These are phyloP conservation scores for Mizuhopecten yessoensis DNA, from an alignment of 1,140 invertebrate species.

Conservation along the genomic window DNA sequence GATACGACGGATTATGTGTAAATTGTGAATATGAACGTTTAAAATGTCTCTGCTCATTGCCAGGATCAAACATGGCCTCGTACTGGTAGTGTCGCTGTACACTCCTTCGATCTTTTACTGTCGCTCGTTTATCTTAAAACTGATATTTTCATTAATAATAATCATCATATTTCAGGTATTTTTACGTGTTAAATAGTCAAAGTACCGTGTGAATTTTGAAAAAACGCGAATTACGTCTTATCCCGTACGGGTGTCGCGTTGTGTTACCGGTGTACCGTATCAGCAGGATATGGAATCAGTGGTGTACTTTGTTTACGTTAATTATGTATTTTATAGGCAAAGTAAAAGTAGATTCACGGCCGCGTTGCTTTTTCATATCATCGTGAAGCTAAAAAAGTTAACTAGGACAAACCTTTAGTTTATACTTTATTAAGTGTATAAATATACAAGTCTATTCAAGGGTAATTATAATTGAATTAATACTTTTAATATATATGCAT, in stretches of 20 bases:
- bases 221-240: not conserved
- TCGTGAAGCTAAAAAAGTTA: not conserved
- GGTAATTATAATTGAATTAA: not conserved
- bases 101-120: not conserved
- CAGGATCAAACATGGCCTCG: not conserved
- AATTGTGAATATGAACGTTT: not conserved
- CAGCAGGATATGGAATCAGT: not conserved
- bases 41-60: not conserved
- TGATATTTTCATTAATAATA: not conserved
- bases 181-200: not conserved
- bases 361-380: no score
- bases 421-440: not conserved
- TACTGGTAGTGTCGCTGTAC: not conserved
- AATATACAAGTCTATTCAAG: no score
- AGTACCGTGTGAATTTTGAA: not conserved
- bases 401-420: not conserved
- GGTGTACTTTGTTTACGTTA: not conserved
- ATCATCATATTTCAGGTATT: not conserved
- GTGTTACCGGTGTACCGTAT: not conserved
- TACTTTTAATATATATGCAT: not conserved
- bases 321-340: conserved; percentile 40
- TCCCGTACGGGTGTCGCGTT: no score
- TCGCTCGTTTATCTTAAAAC: not conserved
- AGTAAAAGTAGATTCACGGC: not conserved
- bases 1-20: not conserved